Evolutionary conservation across 2,113 vertebrate genomes (phyloP).

Genomic region (Sylvilagus bachmani): DNA sequence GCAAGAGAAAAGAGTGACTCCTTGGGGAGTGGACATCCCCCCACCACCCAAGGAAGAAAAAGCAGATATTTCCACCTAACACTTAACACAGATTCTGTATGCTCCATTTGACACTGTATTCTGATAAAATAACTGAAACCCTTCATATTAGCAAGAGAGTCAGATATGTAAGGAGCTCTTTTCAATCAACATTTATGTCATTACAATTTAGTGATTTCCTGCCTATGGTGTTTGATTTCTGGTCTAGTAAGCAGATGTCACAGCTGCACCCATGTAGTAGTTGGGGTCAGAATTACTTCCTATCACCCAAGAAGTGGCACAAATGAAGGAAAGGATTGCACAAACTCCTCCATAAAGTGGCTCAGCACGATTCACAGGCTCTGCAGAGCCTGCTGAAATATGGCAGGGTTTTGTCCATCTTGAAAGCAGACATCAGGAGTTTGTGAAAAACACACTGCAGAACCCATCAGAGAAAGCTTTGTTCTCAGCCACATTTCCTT

Average conservation of each 20-base stretch:
- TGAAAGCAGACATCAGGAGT: not conserved
- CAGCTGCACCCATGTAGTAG: not conserved
- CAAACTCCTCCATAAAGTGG: not conserved
- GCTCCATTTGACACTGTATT: not conserved
- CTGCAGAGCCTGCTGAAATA: not conserved
- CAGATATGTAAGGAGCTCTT: not conserved
- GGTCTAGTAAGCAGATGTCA: not conserved
- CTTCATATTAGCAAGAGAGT: not conserved
- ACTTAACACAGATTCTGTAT: not conserved
- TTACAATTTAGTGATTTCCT: conserved; percentile 25
- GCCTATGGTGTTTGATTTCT: not conserved
- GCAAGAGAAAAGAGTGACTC: not conserved
- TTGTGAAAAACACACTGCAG: not conserved
- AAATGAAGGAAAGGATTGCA: conserved; percentile 6
- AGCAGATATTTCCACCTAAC: not conserved
- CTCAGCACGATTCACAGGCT: not conserved
- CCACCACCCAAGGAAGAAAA: not conserved
- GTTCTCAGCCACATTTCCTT: not conserved
- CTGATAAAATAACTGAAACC: conserved; percentile 14
- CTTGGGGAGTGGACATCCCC: conserved; percentile 48
- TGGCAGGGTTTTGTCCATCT: not conserved
- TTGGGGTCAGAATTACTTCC: not conserved
- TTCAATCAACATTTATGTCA: not conserved
- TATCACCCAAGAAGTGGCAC: not conserved
- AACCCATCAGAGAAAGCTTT: not conserved